These are phyloP conservation scores for Bettongia penicillata DNA, from an alignment of 2,113 vertebrate genomes.

Conservation along the genomic window DNA sequence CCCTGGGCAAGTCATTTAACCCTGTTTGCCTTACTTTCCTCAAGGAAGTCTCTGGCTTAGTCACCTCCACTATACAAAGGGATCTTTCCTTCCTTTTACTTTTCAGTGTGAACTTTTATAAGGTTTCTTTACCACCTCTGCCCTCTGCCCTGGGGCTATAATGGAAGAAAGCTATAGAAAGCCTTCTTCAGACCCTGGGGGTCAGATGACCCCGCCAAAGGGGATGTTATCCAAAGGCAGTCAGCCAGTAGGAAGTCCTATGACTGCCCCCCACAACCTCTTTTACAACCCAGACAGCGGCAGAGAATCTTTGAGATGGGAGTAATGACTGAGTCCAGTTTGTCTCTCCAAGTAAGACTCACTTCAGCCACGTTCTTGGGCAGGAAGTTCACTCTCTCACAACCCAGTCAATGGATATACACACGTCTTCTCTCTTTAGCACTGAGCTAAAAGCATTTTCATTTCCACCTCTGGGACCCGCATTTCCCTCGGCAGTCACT, in stretches of 20 bases:
- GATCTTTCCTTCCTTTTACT: too few relatives aligned
- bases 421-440: too few relatives aligned
- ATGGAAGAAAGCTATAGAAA: background rate
- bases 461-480: background rate
- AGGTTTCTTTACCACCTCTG: too few relatives aligned
- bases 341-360: too few relatives aligned
- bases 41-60: background rate
- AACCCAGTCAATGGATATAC: background rate
- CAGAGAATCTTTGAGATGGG: too few relatives aligned
- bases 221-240: too few relatives aligned
- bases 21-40: background rate
- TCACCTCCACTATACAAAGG: background rate
- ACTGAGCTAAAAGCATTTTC: too few relatives aligned
- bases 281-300: too few relatives aligned
- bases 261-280: too few relatives aligned
- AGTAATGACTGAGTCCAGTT: too few relatives aligned
- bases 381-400: background rate
- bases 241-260: too few relatives aligned
- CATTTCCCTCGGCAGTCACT: background rate
- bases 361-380: too few relatives aligned
- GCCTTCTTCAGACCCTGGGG: background rate
- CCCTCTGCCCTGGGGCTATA: background rate
- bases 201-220: background rate
- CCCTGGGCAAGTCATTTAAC: background rate
- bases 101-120: background rate